Conservation (phyloP, 2,797 vertebrate species). For the Coregonus suidteri region DNA sequence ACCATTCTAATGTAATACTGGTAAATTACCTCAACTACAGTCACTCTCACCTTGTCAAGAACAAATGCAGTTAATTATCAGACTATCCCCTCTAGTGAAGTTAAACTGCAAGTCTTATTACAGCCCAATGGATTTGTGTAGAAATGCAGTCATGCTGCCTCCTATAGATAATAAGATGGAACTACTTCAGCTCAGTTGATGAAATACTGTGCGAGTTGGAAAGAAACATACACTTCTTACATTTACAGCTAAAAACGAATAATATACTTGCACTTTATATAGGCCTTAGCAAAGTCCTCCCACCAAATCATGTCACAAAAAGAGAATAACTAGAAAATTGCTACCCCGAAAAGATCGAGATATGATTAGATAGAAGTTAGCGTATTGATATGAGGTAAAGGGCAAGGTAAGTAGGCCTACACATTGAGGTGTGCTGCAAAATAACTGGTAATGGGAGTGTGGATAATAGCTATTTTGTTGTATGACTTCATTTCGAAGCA, state of each 20-base stretch:
- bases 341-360: not conserved
- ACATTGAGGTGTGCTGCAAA: no score
- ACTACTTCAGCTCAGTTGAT: conserved; percentile 3
- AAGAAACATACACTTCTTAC: not conserved
- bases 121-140: not conserved
- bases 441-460: no score
- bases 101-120: not conserved
- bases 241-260: not conserved
- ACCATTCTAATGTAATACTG: not conserved
- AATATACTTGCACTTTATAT: not conserved
- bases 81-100: not conserved
- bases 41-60: not conserved
- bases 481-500: no score
- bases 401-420: not conserved
- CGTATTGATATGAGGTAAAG: not conserved
- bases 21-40: not conserved
- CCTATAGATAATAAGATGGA: conserved; percentile 24
- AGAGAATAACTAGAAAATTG: not conserved
- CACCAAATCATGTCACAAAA: not conserved
- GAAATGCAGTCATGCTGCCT: conserved; percentile 43
- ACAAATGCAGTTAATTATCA: not conserved
- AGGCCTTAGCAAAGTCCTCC: no score
- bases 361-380: not conserved
- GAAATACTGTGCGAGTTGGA: not conserved
- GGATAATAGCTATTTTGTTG: no score